These are phyloP conservation scores for Nebria ingens DNA, from an alignment of 1,140 invertebrate species.

Conservation along the genomic window DNA sequence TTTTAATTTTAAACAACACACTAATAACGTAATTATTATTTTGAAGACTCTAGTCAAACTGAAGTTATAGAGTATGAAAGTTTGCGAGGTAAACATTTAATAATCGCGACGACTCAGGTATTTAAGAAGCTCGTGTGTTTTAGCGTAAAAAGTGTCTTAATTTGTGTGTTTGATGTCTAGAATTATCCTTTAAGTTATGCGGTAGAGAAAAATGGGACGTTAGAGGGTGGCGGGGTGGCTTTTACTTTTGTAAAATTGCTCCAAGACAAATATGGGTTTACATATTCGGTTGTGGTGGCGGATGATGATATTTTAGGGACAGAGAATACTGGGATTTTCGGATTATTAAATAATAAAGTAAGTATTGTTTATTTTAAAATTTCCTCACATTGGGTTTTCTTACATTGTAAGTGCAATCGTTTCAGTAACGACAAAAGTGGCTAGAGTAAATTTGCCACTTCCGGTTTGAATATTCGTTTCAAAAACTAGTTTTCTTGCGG, in stretches of 20 bases:
- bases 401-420: too few relatives aligned
- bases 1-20: too few relatives aligned
- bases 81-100: conserved; percentile 5
- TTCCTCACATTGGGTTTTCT: too few relatives aligned
- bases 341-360: conserved; percentile 47
- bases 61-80: too few relatives aligned
- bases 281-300: conserved; percentile 53
- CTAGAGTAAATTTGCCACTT: too few relatives aligned
- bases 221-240: conserved; percentile 53
- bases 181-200: conserved; percentile 51
- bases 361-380: conserved; percentile 22
- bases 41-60: too few relatives aligned
- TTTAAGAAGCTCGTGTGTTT: not conserved
- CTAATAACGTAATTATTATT: too few relatives aligned
- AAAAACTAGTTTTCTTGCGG: too few relatives aligned
- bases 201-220: conserved; percentile 40
- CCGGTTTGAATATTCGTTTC: too few relatives aligned
- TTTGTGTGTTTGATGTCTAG: too few relatives aligned
- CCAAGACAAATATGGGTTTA: conserved; percentile 56
- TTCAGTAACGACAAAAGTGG: too few relatives aligned
- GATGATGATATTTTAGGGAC: conserved; percentile 43
- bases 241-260: conserved; percentile 62
- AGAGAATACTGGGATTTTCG: conserved; percentile 46
- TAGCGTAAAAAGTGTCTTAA: too few relatives aligned
- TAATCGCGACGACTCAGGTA: conserved; percentile 10